A percentile compares a stretch with the other conserved stretches of the same genome.
Conservation (phyloP, 2,888 invertebrate genomes). For the Pycnomerus fuliginosus region DNA sequence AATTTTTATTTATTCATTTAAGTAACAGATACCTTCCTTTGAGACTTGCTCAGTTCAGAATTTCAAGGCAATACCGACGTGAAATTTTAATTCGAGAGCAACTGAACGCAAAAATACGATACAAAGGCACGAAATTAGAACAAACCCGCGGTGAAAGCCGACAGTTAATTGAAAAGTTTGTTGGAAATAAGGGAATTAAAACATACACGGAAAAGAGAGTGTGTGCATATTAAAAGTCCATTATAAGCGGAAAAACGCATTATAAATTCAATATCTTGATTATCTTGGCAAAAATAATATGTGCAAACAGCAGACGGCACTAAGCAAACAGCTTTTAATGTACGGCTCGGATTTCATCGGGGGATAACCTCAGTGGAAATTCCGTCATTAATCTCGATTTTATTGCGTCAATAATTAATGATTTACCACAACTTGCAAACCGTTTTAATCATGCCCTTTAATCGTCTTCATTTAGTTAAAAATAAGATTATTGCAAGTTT, state of each 20-base stretch:
- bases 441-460: too few relatives aligned
- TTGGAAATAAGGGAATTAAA: too few relatives aligned
- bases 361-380: too few relatives aligned
- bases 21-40: slow-evolving; percentile 19
- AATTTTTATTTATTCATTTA: slow-evolving; percentile 23
- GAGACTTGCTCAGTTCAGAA: slow-evolving; percentile 5
- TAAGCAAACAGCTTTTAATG: slow-evolving; percentile 1
- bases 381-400: too few relatives aligned
- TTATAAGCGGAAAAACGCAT: slow-evolving; percentile 3
- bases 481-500: too few relatives aligned
- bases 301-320: slow-evolving; percentile 1
- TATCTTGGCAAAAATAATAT: slow-evolving; percentile 61
- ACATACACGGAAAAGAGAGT: too few relatives aligned
- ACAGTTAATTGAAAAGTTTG: too few relatives aligned
- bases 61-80: slow-evolving; percentile 2
- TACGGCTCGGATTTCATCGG: slow-evolving; percentile 2
- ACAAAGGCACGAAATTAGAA: background rate
- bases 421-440: too few relatives aligned
- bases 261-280: slow-evolving; percentile 34
- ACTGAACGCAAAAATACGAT: background rate
- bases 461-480: too few relatives aligned
- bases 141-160: too few relatives aligned
- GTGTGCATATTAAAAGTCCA: slow-evolving; percentile 6
- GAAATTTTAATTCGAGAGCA: slow-evolving; percentile 7
- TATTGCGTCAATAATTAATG: too few relatives aligned